Evolutionary conservation across 2,888 invertebrate genomes (phyloP).

Genomic region (Leucoptera coffeella): DNA sequence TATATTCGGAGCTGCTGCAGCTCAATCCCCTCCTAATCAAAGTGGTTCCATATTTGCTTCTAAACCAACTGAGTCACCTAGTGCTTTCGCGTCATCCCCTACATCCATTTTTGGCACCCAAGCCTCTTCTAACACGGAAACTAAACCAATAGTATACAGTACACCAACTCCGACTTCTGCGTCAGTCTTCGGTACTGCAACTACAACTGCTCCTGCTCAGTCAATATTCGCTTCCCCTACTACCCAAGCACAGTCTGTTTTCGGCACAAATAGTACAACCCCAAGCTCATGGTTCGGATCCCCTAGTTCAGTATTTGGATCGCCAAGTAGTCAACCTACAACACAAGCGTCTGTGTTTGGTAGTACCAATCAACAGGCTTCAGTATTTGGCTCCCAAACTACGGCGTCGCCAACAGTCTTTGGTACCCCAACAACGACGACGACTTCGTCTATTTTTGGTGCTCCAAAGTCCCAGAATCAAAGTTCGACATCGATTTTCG

Average conservation of each 20-base stretch:
- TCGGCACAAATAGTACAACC: constrained; percentile 6
- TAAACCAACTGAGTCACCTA: neutral
- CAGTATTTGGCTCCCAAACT: constrained; percentile 13
- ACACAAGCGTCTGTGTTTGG: constrained; percentile 10
- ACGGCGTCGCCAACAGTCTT: constrained; percentile 15
- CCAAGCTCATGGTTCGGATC: constrained; percentile 13
- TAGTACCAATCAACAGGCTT: constrained; percentile 10
- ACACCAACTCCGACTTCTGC: constrained; percentile 4
- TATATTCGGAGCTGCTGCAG: constrained; percentile 9
- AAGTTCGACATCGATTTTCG: constrained; percentile 12
- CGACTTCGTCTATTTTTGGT: constrained; percentile 15
- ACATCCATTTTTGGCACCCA: constrained; percentile 1
- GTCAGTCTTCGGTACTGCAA: constrained; percentile 12
- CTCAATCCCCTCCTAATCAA: constrained; percentile 8
- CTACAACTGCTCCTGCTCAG: constrained; percentile 5
- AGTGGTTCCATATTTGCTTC: constrained; percentile 3
- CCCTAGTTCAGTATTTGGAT: constrained; percentile 5
- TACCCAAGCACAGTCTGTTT: constrained; percentile 2
- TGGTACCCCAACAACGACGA: constrained; percentile 11
- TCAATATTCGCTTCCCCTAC: constrained; percentile 2
- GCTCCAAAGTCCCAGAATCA: constrained; percentile 9
- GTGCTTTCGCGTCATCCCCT: neutral
- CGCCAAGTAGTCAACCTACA: constrained; percentile 6
- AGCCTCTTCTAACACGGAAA: neutral
- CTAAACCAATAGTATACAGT: constrained; percentile 1